Evolutionary conservation across 64 coral and sea anemone genomes (phyloP), one percentile per base, ranked within the genome.

Genomic region (Stylophora pistillata): DNA sequence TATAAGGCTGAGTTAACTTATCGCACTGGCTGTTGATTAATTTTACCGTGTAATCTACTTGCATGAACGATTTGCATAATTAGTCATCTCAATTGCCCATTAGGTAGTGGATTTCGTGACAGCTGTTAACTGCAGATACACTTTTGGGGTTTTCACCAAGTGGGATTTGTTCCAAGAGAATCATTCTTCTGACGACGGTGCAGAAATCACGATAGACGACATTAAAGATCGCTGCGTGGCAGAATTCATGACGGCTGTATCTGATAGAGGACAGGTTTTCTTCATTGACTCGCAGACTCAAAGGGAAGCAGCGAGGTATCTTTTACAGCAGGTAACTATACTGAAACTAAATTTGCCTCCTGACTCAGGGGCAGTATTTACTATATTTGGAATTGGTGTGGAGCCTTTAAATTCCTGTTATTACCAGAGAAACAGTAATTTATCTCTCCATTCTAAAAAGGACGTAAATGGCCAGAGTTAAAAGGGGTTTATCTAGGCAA

Each of bases 181-280:
- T 23, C 55, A 78, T 28, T 78, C 56, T 78, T 55, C 75, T 18
- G 53, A 78, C 10, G 75, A 78, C 23, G 55, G 56, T 56, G 47
- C 52, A 15, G 75, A 78, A 15, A 56, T n/a, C 47, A 55, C 75
- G 21, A 47, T 21, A 78, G 75, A 55, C 17, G 75, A 78, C 53
- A 15, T 78, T 53, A 78, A 78, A 53, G 52, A 55, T 14, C 75
- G 75, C 53, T 78, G 75, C 15, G 9, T 13, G 13, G 20, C 21
- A 78, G 75, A 78, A 78, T 78, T 78, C 53, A 78, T 78, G 75
- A 78, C 9, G 6, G 75, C 75, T 56, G 75, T 78, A 16, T 55
- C 75, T 47, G 75, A 78, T 21, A 78, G 75, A 78, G 75, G 75
- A 55, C 55, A 15, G 28, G 75, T 78, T 25, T 78, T 27, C 53